Base-by-base conservation (phyloP, 2,888 invertebrate species). In the Tholera decimalis region DNA sequence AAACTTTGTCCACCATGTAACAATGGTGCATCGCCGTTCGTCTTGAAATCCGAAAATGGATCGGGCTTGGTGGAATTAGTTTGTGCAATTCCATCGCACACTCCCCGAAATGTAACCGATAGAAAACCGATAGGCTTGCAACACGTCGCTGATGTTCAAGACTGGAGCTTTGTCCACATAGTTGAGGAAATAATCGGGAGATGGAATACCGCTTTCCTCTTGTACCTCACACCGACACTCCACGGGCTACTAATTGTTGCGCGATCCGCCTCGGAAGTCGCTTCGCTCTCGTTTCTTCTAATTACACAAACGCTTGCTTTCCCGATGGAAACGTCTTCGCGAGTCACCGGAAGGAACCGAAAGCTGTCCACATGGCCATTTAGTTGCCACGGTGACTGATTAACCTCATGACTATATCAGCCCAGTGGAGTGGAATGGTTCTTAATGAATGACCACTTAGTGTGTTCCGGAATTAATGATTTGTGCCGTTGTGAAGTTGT, bases 221-320 rank as follows among this genome's bases (percentile, higher is more conserved):
- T 53, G 43, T 61, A 8, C 35, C 78, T 66, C 53, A 18, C 13
- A 37, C 58, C 20, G 26, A 1, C 44, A 67, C 56, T 75, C 71
- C 77, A 80, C 80, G 81, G 77, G 81, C 85, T 90, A 91, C 85
- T 92, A 93, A 93, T 93, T 92, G 90, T 89, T 87, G 88, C 83
- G 88, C 91, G 91, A 89, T 91, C 89, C 91, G 91, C 87, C 90
- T 93, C 92, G 91, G 91, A 93, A 93, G 92, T 92, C 93, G 93
- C 92, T 93, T 93, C 93, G 94, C 93, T 94, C 93, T 94, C 94
- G 93, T 92, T 93, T 93, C 93, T 90, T 88, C 86, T 93, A 93
- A 94, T 94, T 93, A 92, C 91, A 87, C 86, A 88, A 89, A 83
- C 84, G 77, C 85, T 88, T 91, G 92, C 92, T 93, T 94, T 93